Evolutionary conservation across 2,888 invertebrate genomes (phyloP), one percentile per base, ranked within the genome.

Genomic region (Caenorhabditis uteleia): DNA sequence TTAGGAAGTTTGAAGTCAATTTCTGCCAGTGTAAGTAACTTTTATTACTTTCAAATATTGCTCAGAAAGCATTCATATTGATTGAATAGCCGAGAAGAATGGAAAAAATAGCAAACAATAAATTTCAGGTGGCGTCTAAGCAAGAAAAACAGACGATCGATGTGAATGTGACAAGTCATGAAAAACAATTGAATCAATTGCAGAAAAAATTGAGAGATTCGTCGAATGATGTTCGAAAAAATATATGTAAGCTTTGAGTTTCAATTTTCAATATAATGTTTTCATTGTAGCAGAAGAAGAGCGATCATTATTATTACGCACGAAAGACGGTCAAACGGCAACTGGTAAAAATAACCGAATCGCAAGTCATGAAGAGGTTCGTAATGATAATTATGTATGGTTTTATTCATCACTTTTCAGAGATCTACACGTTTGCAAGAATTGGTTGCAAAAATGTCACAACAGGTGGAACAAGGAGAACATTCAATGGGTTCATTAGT

Each of bases 401-500:
- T 10, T 7, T 12, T n/a, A n/a, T 6, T 7, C 20, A 5, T 27
- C n/a, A 20, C 16, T 39, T 48, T 60, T 23, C 47, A 66, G 61
- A 45, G 67, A 50, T 42, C 59, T 26, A 42, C 26, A 6, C 47
- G 60, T 5, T 48, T 73, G 7, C 48, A 60, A 27, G 68, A 70
- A 18, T 43, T 78, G 31, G 70, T 79, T n/a, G 33, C 57, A 2
- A 65, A 54, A 53, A 78, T 78, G 75, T 53, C 67, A 12, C 66
- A 74, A 33, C 68, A 66, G 57, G 77, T 78, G 27, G 53, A 62
- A 20, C 59, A 65, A 29, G 53, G 65, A n/a, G 72, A 72, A 47
- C 88, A 89, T 45, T 92, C 94, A 0, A 86, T 94, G 62, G 91
- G 91, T 62, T 89, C 88, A 18, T 85, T 95, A 67, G 85, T 88